Evolutionary conservation across 1,140 invertebrate genomes (phyloP).

Genomic region (Aphidius ervi): DNA sequence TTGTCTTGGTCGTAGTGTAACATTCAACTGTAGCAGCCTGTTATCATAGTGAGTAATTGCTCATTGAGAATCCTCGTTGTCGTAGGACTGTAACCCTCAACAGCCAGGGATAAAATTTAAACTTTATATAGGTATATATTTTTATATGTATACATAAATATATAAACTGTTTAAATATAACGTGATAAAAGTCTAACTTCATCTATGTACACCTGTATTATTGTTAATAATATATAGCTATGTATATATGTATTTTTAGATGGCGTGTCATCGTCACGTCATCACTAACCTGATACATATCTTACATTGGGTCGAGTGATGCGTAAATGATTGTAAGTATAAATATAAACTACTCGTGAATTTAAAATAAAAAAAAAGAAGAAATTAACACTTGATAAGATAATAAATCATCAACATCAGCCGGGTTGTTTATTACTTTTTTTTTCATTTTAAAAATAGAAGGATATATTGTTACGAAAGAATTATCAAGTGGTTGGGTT

Average conservation of each 20-base stretch:
- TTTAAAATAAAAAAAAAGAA: not conserved
- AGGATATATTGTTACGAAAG: too few species aligned
- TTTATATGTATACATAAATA: too few species aligned
- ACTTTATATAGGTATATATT: too few species aligned
- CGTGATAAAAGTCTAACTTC: not conserved
- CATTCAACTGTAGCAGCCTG: not conserved
- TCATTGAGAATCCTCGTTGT: slow-evolving; percentile 16
- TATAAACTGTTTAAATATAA: not conserved
- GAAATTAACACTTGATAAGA: not conserved
- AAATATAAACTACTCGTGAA: too few species aligned
- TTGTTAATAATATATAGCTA: too few species aligned
- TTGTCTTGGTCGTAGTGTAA: too few species aligned
- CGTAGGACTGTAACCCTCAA: not conserved
- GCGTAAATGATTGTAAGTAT: not conserved
- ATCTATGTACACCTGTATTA: not conserved
- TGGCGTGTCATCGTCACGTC: slow-evolving; percentile 1
- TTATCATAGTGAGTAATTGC: slow-evolving; percentile 14
- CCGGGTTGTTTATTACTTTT: not conserved
- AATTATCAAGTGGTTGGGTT: too few species aligned
- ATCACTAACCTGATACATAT: slow-evolving; percentile 7
- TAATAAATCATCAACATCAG: slow-evolving; percentile 3
- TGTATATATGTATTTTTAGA: not conserved
- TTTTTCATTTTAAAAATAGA: too few species aligned
- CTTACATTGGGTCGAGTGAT: not conserved
- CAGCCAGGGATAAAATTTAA: too few species aligned